These are phyloP conservation scores for Drosophila differens DNA, from an alignment of 2,888 invertebrate genomes.

Conservation along the genomic window DNA sequence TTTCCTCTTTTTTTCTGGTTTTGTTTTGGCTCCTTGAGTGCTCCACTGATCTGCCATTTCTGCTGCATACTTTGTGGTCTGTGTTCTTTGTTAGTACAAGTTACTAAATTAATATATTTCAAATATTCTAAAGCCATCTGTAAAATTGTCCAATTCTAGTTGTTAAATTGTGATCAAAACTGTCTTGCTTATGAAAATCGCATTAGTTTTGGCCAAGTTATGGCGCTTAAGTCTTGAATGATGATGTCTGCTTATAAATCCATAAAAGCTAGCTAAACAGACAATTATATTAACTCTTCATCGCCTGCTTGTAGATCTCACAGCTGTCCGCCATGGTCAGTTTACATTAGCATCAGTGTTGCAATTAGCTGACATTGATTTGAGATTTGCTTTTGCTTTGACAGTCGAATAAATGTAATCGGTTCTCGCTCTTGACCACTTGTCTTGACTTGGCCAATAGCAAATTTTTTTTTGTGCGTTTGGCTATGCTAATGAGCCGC, in stretches of 20 bases:
- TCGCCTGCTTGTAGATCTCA: background rate
- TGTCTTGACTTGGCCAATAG: background rate
- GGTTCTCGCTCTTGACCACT: constrained; percentile 2
- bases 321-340: constrained; percentile 14
- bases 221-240: background rate
- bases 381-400: constrained; percentile 20
- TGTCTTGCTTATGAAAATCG: background rate
- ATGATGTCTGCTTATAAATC: background rate
- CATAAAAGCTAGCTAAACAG: background rate
- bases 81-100: too few species aligned
- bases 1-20: background rate
- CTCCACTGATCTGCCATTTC: constrained; percentile 29
- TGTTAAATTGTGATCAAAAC: background rate
- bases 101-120: background rate
- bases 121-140: background rate
- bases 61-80: constrained; percentile 64
- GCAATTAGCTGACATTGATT: constrained; percentile 13
- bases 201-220: background rate
- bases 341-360: constrained; percentile 8
- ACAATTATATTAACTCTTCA: background rate
- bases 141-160: background rate
- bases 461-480: background rate
- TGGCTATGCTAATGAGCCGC: constrained; percentile 39
- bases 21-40: constrained; percentile 7
- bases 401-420: constrained; percentile 42